phyloP scores from a whole-genome alignment of 2,888 invertebrate species.

The Dioctria linearis region DNA sequence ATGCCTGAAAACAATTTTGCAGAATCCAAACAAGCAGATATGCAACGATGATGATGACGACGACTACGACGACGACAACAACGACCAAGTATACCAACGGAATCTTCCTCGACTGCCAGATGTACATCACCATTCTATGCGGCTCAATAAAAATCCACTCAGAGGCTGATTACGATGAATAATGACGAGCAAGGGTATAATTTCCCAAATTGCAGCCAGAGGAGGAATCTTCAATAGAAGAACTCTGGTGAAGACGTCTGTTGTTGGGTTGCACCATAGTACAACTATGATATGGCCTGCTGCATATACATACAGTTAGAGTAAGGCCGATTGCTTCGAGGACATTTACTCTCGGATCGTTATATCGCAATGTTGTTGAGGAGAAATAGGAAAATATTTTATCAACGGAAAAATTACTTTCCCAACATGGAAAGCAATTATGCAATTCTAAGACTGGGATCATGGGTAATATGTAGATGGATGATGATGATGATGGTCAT shows the following conservation, averaged over 20 bases:
- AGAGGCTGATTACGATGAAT: constrained; percentile 18
- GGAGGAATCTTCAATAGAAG: constrained; percentile 6
- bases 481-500: too few species aligned
- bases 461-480: too few species aligned
- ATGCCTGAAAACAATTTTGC: constrained; percentile 23
- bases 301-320: not conserved
- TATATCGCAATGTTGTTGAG: too few species aligned
- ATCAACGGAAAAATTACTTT: too few species aligned
- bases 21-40: not conserved
- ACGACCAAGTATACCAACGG: not conserved
- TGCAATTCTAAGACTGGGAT: too few species aligned
- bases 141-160: constrained; percentile 3
- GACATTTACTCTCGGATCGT: too few species aligned
- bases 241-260: too few species aligned
- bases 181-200: constrained; percentile 33
- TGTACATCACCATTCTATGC: not conserved
- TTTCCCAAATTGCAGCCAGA: constrained; percentile 30
- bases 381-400: too few species aligned
- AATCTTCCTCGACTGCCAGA: constrained; percentile 7
- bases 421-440: too few species aligned
- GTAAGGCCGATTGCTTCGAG: too few species aligned
- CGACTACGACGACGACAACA: too few species aligned
- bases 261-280: too few species aligned
- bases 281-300: not conserved
- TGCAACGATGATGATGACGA: not conserved